Base-by-base conservation (phyloP, 2,888 invertebrate species). In the Drosophila cyrtoloma region DNA sequence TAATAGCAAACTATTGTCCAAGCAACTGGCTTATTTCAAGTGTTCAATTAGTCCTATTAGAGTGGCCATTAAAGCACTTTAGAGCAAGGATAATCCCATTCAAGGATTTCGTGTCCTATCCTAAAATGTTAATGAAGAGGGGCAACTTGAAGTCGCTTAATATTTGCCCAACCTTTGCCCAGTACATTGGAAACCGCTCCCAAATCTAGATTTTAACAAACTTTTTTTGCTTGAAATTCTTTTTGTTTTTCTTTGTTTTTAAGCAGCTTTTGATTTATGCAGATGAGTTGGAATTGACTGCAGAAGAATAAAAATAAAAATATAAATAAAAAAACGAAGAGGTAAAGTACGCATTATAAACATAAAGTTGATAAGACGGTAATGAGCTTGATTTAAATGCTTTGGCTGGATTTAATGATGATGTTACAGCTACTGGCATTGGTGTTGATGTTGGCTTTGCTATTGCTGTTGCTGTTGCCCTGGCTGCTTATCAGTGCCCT, bases 401-500 rank as follows among this genome's bases (percentile, higher is more conserved):
- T 79, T 61, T 61, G 42, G 65, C 58, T 37, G 66, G 22, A 76
- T 70, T 77, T 79, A 76, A 79, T 72, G 60, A 66, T 61, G 63
- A 33, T 56, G 58, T 37, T 57, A 37, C 61, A 57, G 42, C 35
- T 42, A 55, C 32, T 65, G 22, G 16, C 10, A 9, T 19, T 28
- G 65, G 50, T 53, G 14, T 39, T 51, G 16, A 10, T 14, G 47
- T 32, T 35, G 12, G 32, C 39, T 58, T 58, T 44, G 28, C 47
- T 47, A 2, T 14, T 22, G 7, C 16, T 16, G 7, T 16, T 47
- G 47, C 26, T 26, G 47, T 26, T 26, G 16, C 16, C 26, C 47
- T 47, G 58, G 7, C 22, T 68, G 80, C 84, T 85, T 85, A 84
- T 85, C 87, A 86, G 76, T 73, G 75, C 71, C 58, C 70, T 75